Evolutionary conservation across 1,140 invertebrate genomes (phyloP).

Genomic region (Eubasilissa regina): DNA sequence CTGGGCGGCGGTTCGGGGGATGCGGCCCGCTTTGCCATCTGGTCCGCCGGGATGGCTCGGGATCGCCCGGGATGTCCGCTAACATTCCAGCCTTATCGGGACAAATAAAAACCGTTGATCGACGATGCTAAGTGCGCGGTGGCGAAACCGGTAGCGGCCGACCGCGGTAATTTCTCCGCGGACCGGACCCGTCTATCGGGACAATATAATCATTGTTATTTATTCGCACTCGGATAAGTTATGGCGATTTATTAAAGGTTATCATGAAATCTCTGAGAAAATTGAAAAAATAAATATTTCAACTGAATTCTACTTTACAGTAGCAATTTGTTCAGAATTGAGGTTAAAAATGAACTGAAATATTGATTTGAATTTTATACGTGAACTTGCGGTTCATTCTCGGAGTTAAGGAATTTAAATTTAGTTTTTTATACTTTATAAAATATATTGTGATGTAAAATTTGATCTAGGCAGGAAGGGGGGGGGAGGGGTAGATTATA

Average conservation of each 20-base stretch:
- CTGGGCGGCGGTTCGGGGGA: neutral
- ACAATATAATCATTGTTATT: slow-evolving; percentile 24
- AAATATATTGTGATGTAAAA: too few species aligned
- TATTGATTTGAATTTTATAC: too few species aligned
- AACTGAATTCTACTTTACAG: too few species aligned
- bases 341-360: too few species aligned
- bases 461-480: too few species aligned
- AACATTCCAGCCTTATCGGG: slow-evolving; percentile 53
- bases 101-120: slow-evolving; percentile 52
- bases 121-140: slow-evolving; percentile 38
- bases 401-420: too few species aligned
- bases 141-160: slow-evolving; percentile 35
- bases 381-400: too few species aligned
- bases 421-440: too few species aligned
- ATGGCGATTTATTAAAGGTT: slow-evolving; percentile 23
- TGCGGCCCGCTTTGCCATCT: slow-evolving; percentile 18
- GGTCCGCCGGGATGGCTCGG: slow-evolving; percentile 15
- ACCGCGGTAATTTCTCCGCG: slow-evolving; percentile 14
- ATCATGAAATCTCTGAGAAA: too few species aligned
- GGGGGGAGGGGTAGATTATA: too few species aligned
- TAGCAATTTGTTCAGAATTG: too few species aligned
- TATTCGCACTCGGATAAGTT: neutral
- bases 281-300: too few species aligned
- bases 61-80: slow-evolving; percentile 35
- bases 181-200: neutral